Base-by-base conservation (phyloP, 1,140 invertebrate genomes). In the Melipona quadrifasciata region DNA sequence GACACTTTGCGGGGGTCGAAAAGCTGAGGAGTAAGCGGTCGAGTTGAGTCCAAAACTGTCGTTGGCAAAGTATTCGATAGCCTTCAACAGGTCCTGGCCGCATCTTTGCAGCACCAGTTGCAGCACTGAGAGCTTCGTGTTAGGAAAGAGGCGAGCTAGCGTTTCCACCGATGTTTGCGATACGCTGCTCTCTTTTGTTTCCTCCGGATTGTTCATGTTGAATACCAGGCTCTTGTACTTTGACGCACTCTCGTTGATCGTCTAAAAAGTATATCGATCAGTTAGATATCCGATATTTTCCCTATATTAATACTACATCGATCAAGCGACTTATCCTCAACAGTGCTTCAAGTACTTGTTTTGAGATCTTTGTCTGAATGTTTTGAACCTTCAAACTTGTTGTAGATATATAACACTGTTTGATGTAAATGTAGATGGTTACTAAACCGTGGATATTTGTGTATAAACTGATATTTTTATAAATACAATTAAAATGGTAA, bases 101-200 rank as follows among this genome's bases (percentile, higher is more conserved):
- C 98, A 98, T 34, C 97, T 96, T 85, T 98, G 96, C 17, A 98
- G 94, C 17, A 98, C 97, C 77, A 99, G 93, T 90, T 99, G 98
- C 64, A 99, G 93, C 0, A 99, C 98, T 0, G 97, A 96, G 21
- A 97, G 95, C 92, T 99, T 99, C 72, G 97, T 97, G 71, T 97
- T 97, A 0, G 98, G 98, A 93, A 99, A 99, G 11, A 99, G 94
- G 71, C 97, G 96, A 11, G 96, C 95, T 58, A 99, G 94, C 94
- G 99, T 98, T 86, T 99, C 98, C 57, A 99, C 94, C 1, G 97
- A 97, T 10, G 95, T 95, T 61, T 97, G 95, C 34, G 96, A 95
- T 12, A 96, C 94, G 1, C 91, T 68, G 61, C n/a, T 14, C n/a
- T 89, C 87, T 5, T 82, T 90, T 21, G 75, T 34, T 17, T 61